Percentiles rank a stretch among this genome's conserved stretches.
Evolutionary conservation across 92 coral and sea anemone genomes (phyloP).

Genomic region (Porites lobata): DNA sequence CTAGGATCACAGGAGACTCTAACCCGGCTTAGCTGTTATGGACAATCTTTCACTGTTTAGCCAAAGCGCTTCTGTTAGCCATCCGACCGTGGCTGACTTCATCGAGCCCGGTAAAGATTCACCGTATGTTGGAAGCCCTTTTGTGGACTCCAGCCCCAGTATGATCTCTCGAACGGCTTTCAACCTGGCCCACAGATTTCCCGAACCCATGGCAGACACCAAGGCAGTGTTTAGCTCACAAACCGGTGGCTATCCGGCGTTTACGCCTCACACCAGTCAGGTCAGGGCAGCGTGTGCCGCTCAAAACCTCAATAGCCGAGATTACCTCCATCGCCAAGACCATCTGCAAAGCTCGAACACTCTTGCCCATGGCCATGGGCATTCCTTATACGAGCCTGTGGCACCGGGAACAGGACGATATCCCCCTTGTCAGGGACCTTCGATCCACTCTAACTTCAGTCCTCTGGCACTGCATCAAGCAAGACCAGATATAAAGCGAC

Average conservation of each 20-base stretch:
- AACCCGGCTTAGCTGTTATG: constrained; percentile 61
- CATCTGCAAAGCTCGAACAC: constrained; percentile 61
- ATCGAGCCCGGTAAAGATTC: constrained; percentile 86
- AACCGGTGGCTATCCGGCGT: constrained; percentile 68
- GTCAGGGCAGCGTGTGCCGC: constrained; percentile 84
- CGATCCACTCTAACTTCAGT: constrained; percentile 67
- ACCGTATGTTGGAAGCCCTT: constrained; percentile 74
- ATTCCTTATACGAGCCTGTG: constrained; percentile 80
- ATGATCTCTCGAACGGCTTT: constrained; percentile 83
- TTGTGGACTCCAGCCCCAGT: constrained; percentile 78
- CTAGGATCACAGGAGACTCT: constrained; percentile 7
- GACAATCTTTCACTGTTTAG: constrained; percentile 70
- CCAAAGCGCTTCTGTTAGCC: constrained; percentile 66
- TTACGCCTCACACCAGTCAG: constrained; percentile 74
- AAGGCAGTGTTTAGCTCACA: constrained; percentile 78
- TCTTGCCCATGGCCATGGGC: constrained; percentile 79
- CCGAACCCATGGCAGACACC: constrained; percentile 79
- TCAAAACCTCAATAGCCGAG: constrained; percentile 62
- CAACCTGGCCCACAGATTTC: constrained; percentile 81
- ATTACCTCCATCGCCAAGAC: constrained; percentile 71
- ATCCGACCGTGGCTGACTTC: constrained; percentile 76
- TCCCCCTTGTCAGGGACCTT: constrained; percentile 80
- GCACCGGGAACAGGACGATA: constrained; percentile 70
- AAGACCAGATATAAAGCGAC: constrained; percentile 84
- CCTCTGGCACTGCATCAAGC: constrained; percentile 89